Evolutionary conservation across 2,888 invertebrate genomes (phyloP).

Genomic region (Hipparchia semele): DNA sequence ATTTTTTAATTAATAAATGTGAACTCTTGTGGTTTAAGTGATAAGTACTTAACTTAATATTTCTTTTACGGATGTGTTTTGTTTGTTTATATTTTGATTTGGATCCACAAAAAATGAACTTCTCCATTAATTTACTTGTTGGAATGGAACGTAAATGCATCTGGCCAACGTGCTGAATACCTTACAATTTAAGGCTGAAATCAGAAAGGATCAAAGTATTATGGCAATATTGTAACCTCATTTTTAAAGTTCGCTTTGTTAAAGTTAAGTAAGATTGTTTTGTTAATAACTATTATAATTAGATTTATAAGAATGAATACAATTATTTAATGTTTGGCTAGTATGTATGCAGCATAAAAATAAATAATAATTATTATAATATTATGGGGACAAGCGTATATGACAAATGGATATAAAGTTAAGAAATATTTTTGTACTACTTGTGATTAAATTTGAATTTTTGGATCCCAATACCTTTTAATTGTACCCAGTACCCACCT

Average conservation of each 20-base stretch:
- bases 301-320: neutral
- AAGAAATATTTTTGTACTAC: slow-evolving; percentile 1
- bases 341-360: neutral
- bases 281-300: neutral
- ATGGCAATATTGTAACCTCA: slow-evolving; percentile 12
- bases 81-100: no score
- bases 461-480: neutral
- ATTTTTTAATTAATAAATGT: no score
- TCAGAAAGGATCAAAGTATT: slow-evolving; percentile 1
- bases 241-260: slow-evolving; percentile 4
- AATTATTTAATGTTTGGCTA: slow-evolving; percentile 1
- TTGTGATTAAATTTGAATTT: neutral
- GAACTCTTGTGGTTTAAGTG: no score
- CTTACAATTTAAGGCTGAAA: neutral
- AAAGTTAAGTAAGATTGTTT: neutral
- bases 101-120: no score
- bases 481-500: neutral
- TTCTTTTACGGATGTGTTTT: no score
- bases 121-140: neutral
- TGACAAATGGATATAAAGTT: slow-evolving; percentile 21
- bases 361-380: neutral
- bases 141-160: no score
- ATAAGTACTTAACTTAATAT: no score
- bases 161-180: neutral
- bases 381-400: slow-evolving; percentile 13